phyloP scores from a whole-genome alignment of 30 jellyfish, hydroid and myxozoan genomes.

The Morbakka virulenta region DNA sequence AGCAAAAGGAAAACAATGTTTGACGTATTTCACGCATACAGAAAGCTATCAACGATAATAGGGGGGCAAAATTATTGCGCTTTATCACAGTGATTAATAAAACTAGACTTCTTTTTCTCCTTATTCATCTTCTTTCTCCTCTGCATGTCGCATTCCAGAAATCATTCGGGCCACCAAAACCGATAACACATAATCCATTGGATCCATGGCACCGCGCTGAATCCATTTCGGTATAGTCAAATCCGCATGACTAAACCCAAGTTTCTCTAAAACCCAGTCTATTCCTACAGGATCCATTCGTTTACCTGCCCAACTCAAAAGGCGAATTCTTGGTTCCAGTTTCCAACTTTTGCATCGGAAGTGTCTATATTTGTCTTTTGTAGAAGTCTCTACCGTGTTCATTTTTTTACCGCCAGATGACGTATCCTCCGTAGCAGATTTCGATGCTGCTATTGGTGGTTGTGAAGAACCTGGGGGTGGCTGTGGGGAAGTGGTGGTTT shows the following conservation, averaged over 20 bases:
- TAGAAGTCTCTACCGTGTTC: conserved; percentile 34
- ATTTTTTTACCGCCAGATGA: conserved; percentile 28
- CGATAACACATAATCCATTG: conserved; percentile 80
- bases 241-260: conserved; percentile 95
- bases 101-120: too few species aligned
- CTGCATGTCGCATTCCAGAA: conserved; percentile 51
- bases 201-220: conserved; percentile 98
- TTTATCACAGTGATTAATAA: too few species aligned
- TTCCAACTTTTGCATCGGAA: conserved; percentile 90
- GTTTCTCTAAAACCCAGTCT: conserved; percentile 97
- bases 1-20: too few species aligned
- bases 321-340: conserved; percentile 91
- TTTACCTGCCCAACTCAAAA: conserved; percentile 95
- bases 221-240: conserved; percentile 95
- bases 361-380: conserved; percentile 85
- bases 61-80: too few species aligned
- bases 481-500: too few species aligned
- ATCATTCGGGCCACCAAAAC: conserved; percentile 56
- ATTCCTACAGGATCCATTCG: conserved; percentile 98
- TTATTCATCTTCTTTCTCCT: too few species aligned
- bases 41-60: too few species aligned
- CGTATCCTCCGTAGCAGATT: neutral
- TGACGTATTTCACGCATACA: too few species aligned
- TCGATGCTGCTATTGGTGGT: neutral
- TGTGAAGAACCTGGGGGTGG: neutral